Conservation (phyloP, 2,888 invertebrate genomes). For the Autographa gamma region DNA sequence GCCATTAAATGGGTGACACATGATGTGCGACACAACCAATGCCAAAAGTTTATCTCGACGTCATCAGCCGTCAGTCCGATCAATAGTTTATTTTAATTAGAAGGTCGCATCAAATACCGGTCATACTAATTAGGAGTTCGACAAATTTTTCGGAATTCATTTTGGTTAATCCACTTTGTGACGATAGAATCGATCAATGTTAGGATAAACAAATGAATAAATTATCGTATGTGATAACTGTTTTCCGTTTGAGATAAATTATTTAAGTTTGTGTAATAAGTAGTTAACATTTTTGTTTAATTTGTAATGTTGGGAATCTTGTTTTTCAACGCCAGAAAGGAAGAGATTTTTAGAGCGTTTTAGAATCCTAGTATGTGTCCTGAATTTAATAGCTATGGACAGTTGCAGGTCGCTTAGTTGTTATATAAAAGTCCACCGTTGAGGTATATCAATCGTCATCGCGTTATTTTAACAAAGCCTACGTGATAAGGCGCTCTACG, state of each 20-base stretch:
- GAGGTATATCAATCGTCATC: neutral
- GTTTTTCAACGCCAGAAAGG: too few relatives aligned
- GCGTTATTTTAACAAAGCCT: constrained; percentile 18
- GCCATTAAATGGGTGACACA: constrained; percentile 43
- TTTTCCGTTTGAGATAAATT: neutral
- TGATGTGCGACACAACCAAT: constrained; percentile 37
- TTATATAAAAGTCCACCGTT: too few relatives aligned
- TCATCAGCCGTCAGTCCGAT: constrained; percentile 39
- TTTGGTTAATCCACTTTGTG: constrained; percentile 33
- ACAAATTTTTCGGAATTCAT: constrained; percentile 31
- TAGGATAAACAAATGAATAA: constrained; percentile 6
- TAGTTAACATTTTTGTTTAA: too few relatives aligned
- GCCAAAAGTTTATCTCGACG: constrained; percentile 43
- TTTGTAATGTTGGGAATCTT: too few relatives aligned
- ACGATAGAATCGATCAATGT: constrained; percentile 16
- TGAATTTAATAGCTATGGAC: too few relatives aligned
- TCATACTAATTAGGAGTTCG: constrained; percentile 29
- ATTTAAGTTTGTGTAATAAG: too few relatives aligned
- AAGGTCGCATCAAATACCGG: constrained; percentile 50
- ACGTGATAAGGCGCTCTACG: constrained; percentile 18
- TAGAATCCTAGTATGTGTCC: too few relatives aligned
- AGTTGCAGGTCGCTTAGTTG: constrained; percentile 5
- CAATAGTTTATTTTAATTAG: constrained; percentile 39
- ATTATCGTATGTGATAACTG: constrained; percentile 8
- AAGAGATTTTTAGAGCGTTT: too few relatives aligned